These are phyloP conservation scores for Cephus cinctus DNA, from an alignment of 1,140 invertebrate species.

Conservation along the genomic window DNA sequence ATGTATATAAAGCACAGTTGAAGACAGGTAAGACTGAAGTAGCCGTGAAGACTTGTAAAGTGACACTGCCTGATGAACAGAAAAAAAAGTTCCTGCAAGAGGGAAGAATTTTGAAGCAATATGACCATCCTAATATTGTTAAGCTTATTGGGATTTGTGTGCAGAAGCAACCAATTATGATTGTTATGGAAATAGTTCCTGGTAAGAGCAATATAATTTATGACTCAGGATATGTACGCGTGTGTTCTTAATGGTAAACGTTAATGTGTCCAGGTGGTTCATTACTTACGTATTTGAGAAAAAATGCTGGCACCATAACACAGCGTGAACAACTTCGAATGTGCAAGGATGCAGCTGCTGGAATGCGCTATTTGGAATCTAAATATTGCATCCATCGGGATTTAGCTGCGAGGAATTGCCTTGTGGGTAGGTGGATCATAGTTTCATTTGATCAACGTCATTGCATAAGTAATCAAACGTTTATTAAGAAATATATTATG, in stretches of 20 bases:
- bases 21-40: conserved; percentile 82
- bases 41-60: conserved; percentile 94
- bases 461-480: not conserved
- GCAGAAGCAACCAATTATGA: conserved; percentile 98
- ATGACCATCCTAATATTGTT: conserved; percentile 95
- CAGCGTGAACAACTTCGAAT: conserved; percentile 79
- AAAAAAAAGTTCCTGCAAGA: conserved; percentile 96
- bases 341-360: conserved; percentile 91
- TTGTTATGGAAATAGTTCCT: conserved; percentile 96
- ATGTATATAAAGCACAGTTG: conserved; percentile 90
- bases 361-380: conserved; percentile 94
- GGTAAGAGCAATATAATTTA: too few relatives aligned
- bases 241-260: too few relatives aligned
- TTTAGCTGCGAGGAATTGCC: conserved; percentile 92
- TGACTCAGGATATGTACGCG: too few relatives aligned
- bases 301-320: conserved; percentile 68
- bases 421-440: conserved; percentile 69
- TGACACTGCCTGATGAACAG: conserved; percentile 92
- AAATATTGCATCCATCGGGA: conserved; percentile 97
- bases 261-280: conserved; percentile 86
- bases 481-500: conserved; percentile 9
- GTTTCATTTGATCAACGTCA: too few relatives aligned
- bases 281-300: conserved; percentile 82
- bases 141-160: conserved; percentile 97
- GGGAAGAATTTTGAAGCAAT: conserved; percentile 93